Evolutionary conservation across 1,140 invertebrate genomes (phyloP).

Genomic region (Nasonia longicornis): DNA sequence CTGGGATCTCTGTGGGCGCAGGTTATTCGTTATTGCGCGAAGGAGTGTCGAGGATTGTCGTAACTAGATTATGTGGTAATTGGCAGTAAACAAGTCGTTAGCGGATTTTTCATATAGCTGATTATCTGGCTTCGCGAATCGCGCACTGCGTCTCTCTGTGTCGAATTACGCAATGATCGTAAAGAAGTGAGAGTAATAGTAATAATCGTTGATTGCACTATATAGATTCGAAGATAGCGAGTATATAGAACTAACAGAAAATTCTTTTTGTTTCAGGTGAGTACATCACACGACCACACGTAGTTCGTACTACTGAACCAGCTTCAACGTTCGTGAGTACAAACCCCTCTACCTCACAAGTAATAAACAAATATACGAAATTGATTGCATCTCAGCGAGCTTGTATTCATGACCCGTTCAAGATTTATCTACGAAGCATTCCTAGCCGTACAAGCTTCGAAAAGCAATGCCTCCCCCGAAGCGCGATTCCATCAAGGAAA

Average conservation of each 20-base stretch:
- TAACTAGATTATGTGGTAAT: neutral
- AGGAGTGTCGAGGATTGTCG: neutral
- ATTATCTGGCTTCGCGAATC: neutral
- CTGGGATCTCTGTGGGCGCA: neutral
- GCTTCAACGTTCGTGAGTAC: neutral
- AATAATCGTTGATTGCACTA: neutral
- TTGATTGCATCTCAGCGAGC: too few relatives aligned
- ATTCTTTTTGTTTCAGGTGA: neutral
- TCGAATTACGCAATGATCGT: neutral
- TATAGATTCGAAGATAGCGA: neutral
- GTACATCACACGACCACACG: neutral
- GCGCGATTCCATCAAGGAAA: neutral
- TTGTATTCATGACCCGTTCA: too few relatives aligned
- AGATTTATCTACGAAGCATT: too few relatives aligned
- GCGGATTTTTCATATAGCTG: neutral
- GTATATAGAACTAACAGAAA: neutral
- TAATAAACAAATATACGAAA: too few relatives aligned
- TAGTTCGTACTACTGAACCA: neutral
- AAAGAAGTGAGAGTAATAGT: neutral
- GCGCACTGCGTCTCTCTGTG: neutral
- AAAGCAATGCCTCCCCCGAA: neutral
- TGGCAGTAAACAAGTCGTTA: neutral
- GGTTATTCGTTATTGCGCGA: neutral
- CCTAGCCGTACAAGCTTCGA: too few relatives aligned
- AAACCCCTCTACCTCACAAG: neutral